Percentiles rank a stretch among this genome's conserved stretches.
Evolutionary conservation across 2,888 invertebrate species (phyloP).

Genomic region (Pyrocoelia pectoralis): DNA sequence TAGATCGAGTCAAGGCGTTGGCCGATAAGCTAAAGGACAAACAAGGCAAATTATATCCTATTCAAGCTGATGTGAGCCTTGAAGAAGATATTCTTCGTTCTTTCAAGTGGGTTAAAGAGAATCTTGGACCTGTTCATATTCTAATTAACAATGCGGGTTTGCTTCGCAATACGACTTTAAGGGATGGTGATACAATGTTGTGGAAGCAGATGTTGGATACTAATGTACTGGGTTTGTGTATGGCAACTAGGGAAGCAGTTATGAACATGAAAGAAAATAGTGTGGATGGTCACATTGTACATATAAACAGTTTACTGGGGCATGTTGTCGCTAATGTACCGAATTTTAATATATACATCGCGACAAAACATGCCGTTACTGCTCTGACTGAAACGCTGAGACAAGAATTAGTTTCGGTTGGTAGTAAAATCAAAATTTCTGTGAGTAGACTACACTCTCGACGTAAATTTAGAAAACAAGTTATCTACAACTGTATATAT

Average conservation of each 20-base stretch:
- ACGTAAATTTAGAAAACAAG: too few species aligned
- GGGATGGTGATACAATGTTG: constrained; percentile 32
- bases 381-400: neutral
- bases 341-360: too few species aligned
- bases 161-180: constrained; percentile 24
- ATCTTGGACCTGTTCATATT: constrained; percentile 41
- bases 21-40: constrained; percentile 25
- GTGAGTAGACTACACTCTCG: too few species aligned
- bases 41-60: constrained; percentile 36
- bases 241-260: constrained; percentile 13
- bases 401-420: neutral
- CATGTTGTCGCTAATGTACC: neutral
- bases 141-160: constrained; percentile 44
- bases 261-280: constrained; percentile 11
- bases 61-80: constrained; percentile 37
- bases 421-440: neutral
- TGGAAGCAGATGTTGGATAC: constrained; percentile 10
- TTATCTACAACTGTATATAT: too few species aligned
- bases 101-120: constrained; percentile 39
- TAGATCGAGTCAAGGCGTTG: constrained; percentile 29
- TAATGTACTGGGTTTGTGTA: constrained; percentile 9
- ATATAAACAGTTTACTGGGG: constrained; percentile 11
- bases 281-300: constrained; percentile 13
- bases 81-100: constrained; percentile 41
- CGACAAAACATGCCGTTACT: neutral